These are phyloP conservation scores for Asarcornis scutulata DNA, from an alignment of 2,113 vertebrate species.

Conservation along the genomic window DNA sequence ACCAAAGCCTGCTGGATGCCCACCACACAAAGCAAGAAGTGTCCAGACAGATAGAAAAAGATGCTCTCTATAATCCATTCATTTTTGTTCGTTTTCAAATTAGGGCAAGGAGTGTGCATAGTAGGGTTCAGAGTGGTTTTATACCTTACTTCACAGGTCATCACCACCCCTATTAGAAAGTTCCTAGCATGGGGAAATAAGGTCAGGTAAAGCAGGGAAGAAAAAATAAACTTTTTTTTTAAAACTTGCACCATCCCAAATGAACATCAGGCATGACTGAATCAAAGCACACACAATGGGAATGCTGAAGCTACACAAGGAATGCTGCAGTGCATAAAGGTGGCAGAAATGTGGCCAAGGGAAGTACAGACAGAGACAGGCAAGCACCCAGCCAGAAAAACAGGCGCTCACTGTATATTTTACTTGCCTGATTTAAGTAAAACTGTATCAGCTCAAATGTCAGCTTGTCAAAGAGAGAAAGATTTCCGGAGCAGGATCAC, in stretches of 20 bases:
- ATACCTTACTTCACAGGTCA: not conserved
- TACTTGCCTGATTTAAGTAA: not conserved
- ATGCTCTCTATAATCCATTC: not conserved
- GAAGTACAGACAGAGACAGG: not conserved
- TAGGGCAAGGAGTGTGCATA: not conserved
- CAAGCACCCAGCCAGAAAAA: slow-evolving; percentile 19
- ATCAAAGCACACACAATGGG: not conserved
- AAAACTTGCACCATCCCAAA: not conserved
- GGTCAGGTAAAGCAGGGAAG: not conserved
- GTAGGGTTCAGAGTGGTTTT: not conserved
- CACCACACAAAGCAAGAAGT: not conserved
- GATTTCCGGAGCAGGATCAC: not conserved
- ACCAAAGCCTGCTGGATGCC: not conserved
- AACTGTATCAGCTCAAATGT: slow-evolving; percentile 21
- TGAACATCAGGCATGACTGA: not conserved
- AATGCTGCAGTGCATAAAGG: not conserved
- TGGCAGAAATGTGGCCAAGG: not conserved
- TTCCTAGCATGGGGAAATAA: not conserved
- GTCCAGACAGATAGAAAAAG: not conserved
- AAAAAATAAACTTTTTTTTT: rapidly evolving
- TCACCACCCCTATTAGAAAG: not conserved
- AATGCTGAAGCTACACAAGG: not conserved
- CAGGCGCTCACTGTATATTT: slow-evolving; percentile 26
- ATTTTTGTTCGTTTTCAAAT: not conserved
- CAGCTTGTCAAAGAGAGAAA: slow-evolving; percentile 13